phyloP scores from a whole-genome alignment of 2,888 invertebrate species.

The Bombyx huttoni region DNA sequence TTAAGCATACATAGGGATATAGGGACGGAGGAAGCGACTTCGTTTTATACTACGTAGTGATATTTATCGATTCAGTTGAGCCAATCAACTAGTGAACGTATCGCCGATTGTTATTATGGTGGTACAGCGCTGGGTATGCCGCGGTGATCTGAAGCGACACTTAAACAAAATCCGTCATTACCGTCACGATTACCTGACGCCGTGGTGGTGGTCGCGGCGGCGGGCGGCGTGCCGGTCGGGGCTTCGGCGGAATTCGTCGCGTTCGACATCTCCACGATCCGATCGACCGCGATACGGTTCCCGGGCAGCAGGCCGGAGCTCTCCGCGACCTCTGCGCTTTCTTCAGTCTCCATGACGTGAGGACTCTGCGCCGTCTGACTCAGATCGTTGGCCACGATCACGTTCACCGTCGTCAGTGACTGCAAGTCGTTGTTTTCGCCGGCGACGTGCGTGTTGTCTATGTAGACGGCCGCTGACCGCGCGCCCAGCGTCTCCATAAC shows the following conservation, averaged over 20 bases:
- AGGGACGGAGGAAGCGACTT: too few species aligned
- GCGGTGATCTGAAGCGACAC: not conserved
- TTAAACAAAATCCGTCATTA: slow-evolving; percentile 5
- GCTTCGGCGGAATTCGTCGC: slow-evolving; percentile 25
- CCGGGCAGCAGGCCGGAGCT: slow-evolving; percentile 34
- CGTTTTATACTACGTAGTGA: too few species aligned
- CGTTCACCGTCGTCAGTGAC: slow-evolving; percentile 60
- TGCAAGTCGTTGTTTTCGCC: slow-evolving; percentile 52
- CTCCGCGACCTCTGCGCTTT: slow-evolving; percentile 27
- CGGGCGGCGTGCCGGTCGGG: slow-evolving; percentile 29
- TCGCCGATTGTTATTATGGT: too few species aligned
- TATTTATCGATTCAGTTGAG: too few species aligned
- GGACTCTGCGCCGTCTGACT: slow-evolving; percentile 36
- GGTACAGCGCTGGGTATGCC: too few species aligned
- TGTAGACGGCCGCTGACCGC: slow-evolving; percentile 58
- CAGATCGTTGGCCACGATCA: slow-evolving; percentile 58
- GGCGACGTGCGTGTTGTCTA: slow-evolving; percentile 48
- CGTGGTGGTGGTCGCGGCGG: slow-evolving; percentile 43
- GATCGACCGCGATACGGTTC: slow-evolving; percentile 51
- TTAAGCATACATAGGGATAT: too few species aligned
- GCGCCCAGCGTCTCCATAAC: slow-evolving; percentile 67
- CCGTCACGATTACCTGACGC: slow-evolving; percentile 50
- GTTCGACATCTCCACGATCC: slow-evolving; percentile 51
- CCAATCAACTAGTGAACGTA: too few species aligned
- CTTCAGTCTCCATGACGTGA: slow-evolving; percentile 31